Conservation (phyloP, 2,888 invertebrate genomes). For the Aspidiotus destructor region DNA sequence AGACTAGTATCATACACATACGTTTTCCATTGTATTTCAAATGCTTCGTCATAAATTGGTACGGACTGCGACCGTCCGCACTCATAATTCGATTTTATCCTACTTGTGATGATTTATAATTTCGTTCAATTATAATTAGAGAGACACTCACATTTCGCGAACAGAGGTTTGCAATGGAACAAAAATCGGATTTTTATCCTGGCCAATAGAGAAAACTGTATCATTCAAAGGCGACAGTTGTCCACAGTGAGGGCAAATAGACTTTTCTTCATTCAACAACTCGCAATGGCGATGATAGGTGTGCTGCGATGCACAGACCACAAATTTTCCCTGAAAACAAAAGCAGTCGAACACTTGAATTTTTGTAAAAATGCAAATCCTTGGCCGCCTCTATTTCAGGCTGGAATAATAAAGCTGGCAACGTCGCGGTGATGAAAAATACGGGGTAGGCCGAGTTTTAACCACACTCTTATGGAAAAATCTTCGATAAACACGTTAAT, state of each 20-base stretch:
- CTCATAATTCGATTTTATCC: background rate
- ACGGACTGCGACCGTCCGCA: background rate
- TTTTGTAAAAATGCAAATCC: too few relatives aligned
- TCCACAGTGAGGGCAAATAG: conserved; percentile 65
- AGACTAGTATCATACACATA: too few relatives aligned
- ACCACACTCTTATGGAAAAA: too few relatives aligned
- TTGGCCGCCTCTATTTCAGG: too few relatives aligned
- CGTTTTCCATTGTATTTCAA: too few relatives aligned
- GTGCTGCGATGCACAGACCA: conserved; percentile 67
- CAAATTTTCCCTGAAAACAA: conserved; percentile 61
- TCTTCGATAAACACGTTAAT: too few relatives aligned
- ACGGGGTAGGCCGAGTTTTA: too few relatives aligned
- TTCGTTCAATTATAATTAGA: background rate
- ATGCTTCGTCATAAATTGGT: too few relatives aligned
- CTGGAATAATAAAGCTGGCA: conserved; percentile 3
- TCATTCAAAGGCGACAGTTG: conserved; percentile 48
- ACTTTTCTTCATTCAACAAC: conserved; percentile 45
- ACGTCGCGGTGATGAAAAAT: too few relatives aligned
- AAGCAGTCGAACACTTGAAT: background rate
- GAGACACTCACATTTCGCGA: conserved; percentile 40
- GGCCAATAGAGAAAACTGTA: conserved; percentile 54
- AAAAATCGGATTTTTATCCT: conserved; percentile 53
- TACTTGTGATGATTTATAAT: too few relatives aligned
- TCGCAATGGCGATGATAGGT: conserved; percentile 77
- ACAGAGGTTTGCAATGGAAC: conserved; percentile 49